Evolutionary conservation across 2,113 vertebrate species (phyloP).

Genomic region (Ursus arctos): DNA sequence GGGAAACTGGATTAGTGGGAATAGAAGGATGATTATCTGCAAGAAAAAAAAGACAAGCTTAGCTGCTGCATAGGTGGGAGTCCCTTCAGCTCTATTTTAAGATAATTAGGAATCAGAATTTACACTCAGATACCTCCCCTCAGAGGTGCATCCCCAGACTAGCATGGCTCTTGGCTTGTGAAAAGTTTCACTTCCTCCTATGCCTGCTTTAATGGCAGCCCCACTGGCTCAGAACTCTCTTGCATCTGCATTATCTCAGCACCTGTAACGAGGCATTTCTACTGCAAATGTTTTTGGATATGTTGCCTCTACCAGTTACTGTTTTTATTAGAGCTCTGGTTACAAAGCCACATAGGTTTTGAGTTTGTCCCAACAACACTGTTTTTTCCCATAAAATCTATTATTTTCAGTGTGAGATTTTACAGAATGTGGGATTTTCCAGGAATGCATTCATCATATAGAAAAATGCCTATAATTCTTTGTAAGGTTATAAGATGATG

Average conservation of each 20-base stretch:
- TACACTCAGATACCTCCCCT: not conserved
- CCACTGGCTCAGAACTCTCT: not conserved
- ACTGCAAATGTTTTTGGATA: not conserved
- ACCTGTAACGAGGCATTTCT: slow-evolving; percentile 2
- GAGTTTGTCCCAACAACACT: not conserved
- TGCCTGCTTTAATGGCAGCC: not conserved
- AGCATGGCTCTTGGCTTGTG: not conserved
- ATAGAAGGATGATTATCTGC: slow-evolving; percentile 25
- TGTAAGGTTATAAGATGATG: slow-evolving; percentile 5
- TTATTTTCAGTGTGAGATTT: slow-evolving; percentile 46
- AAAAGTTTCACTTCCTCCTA: not conserved
- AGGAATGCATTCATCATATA: slow-evolving; percentile 11
- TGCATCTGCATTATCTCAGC: not conserved
- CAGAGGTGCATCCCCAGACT: not conserved
- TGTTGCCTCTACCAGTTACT: slow-evolving; percentile 46
- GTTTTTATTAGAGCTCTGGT: slow-evolving; percentile 8
- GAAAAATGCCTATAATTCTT: slow-evolving; percentile 27
- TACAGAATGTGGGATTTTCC: slow-evolving; percentile 15
- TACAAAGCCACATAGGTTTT: not conserved
- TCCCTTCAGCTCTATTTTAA: slow-evolving; percentile 41
- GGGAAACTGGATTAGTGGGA: not conserved
- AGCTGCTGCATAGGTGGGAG: not conserved
- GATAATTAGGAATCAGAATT: slow-evolving; percentile 19
- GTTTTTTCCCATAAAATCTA: slow-evolving; percentile 19
- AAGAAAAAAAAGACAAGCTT: not conserved